Conservation (phyloP, 2,888 invertebrate genomes). For the Bhutanitis thaidina region DNA sequence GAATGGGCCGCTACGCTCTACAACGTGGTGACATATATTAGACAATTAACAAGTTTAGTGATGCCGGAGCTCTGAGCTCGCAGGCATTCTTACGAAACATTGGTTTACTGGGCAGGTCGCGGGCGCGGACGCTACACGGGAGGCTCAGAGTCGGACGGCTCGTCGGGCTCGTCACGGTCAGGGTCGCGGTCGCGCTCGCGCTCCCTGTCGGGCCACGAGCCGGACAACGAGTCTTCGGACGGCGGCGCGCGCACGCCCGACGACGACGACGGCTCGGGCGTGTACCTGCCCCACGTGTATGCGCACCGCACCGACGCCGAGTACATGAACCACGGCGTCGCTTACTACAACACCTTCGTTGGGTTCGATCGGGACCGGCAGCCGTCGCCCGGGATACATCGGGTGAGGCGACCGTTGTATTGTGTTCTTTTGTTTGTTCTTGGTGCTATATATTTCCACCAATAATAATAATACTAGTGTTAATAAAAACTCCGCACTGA, state of each 20-base stretch:
- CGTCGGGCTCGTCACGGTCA: conserved; percentile 85
- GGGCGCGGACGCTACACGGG: conserved; percentile 83
- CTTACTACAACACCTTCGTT: conserved; percentile 81
- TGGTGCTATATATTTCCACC: too few relatives aligned
- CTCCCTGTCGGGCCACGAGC: conserved; percentile 85
- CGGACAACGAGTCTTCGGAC: conserved; percentile 88
- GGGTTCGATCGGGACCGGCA: conserved; percentile 77
- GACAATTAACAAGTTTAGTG: too few relatives aligned
- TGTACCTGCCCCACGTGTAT: conserved; percentile 84
- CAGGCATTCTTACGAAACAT: too few relatives aligned
- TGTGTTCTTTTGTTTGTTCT: too few relatives aligned
- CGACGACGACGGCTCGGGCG: conserved; percentile 82
- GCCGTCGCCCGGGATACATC: conserved; percentile 64
- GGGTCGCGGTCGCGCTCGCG: conserved; percentile 84
- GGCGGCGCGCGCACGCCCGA: conserved; percentile 84
- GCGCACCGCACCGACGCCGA: conserved; percentile 74
- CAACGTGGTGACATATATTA: too few relatives aligned
- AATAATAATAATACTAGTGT: too few relatives aligned
- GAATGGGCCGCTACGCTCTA: too few relatives aligned
- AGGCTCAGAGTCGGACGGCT: conserved; percentile 81
- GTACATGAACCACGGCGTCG: conserved; percentile 78
- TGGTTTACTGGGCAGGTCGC: neutral
- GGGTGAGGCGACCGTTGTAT: conserved; percentile 51
- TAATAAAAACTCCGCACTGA: too few relatives aligned
- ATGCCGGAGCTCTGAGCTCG: too few relatives aligned